Base-by-base conservation (phyloP, 2,888 invertebrate species). In the Ormia ochracea region DNA sequence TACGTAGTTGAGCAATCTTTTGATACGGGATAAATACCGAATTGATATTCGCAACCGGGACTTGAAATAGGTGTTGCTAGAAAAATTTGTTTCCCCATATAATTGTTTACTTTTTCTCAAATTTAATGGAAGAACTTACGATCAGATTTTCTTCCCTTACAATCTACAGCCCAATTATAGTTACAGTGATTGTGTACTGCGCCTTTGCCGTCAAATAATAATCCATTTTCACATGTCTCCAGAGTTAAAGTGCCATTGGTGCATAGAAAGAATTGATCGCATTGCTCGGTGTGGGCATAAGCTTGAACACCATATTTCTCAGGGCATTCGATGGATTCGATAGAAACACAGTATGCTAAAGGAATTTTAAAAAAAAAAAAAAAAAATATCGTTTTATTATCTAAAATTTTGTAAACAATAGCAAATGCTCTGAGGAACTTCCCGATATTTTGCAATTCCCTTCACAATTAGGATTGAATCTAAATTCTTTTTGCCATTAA, bases 101-200 rank as follows among this genome's bases (percentile, higher is more conserved):
- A n/a, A n/a, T 43, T 21, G 14, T 56, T 41, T 12, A 14, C 6
- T 38, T 21, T 0, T 4, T n/a, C 12, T 19, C 0, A 23, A 17
- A n/a, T 38, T 26, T 36, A 31, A 14, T 33, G 50, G 9, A 1
- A 23, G 3, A 21, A 85, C 94, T 93, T 90, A 96, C 96, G 90
- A 85, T 96, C 96, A 85, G 93, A 93, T 88, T 94, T 94, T 84
- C 96, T 93, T 69, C 92, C 91, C 59, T 94, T 96, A 86, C 97
- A 97, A 82, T 96, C 93, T 3, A 95, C 96, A 10, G 95, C 96
- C 97, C 97, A 97, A 91, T 96, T 91, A 91, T 97, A 97, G 91
- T 96, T 96, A 92, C 97, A 98, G 91, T 97, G 96, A 89, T 97
- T 94, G 91, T 97, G 94, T 0, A 96, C 95, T 19, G 93, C 93